Evolutionary conservation across 2,888 invertebrate species (phyloP).

Genomic region (Oscheius sp.): DNA sequence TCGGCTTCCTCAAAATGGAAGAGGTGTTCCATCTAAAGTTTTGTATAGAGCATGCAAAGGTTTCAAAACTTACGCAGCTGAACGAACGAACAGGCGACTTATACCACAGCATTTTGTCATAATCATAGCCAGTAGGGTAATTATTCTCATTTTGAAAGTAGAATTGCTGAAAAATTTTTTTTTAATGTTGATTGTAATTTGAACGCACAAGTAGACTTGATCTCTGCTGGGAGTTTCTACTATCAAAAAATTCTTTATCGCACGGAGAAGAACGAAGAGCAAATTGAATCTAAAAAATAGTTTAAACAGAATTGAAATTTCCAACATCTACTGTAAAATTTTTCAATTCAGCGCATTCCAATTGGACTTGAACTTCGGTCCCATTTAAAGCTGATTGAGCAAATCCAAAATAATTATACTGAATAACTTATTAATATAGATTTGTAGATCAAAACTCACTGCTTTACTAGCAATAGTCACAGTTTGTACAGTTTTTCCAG

Average conservation of each 20-base stretch:
- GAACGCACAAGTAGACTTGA: conserved; percentile 12
- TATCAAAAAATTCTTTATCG: conserved; percentile 67
- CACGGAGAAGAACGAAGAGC: conserved; percentile 68
- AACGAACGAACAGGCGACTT: conserved; percentile 56
- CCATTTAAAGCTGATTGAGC: conserved; percentile 66
- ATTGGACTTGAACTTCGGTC: conserved; percentile 64
- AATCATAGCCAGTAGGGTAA: conserved; percentile 59
- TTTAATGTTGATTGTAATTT: not conserved
- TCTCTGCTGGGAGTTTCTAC: conserved; percentile 31
- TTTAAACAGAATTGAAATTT: not conserved
- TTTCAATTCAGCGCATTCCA: conserved; percentile 56
- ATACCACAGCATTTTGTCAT: conserved; percentile 56
- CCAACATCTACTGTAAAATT: conserved; percentile 58
- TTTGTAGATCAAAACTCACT: not conserved
- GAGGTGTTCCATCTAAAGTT: conserved; percentile 43
- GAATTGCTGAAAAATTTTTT: conserved; percentile 44
- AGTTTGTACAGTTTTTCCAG: conserved; percentile 9
- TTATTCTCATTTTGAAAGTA: conserved; percentile 56
- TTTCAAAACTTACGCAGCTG: conserved; percentile 48
- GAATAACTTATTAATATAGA: conserved; percentile 29
- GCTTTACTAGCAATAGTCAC: conserved; percentile 14
- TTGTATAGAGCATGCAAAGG: no score
- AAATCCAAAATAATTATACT: conserved; percentile 67
- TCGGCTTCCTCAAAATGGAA: conserved; percentile 39
- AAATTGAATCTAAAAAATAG: conserved; percentile 53